Conservation (phyloP, 2,888 invertebrate genomes). For the Aelia acuminata region DNA sequence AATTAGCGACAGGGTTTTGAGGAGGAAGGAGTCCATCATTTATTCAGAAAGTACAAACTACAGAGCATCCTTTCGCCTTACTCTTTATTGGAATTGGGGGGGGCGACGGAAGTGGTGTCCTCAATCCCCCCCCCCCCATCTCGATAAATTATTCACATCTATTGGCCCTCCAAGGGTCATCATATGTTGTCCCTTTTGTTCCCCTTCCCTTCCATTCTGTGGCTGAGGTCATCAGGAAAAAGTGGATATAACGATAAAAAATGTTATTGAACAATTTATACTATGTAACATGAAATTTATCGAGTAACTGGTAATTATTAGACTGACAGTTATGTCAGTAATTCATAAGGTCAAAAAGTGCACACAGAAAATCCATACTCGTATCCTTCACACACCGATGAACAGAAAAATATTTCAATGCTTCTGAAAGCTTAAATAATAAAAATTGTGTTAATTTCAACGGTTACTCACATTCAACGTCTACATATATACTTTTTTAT, state of each 20-base stretch:
- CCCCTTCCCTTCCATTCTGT: background rate
- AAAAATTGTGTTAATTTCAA: too few relatives aligned
- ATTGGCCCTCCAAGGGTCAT: conserved; percentile 33
- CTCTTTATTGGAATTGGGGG: conserved; percentile 53
- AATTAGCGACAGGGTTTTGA: conserved; percentile 17
- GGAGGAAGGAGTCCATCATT: conserved; percentile 44
- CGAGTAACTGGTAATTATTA: too few relatives aligned
- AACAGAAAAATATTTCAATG: too few relatives aligned
- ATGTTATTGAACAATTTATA: background rate
- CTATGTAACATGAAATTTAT: too few relatives aligned
- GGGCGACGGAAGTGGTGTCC: conserved; percentile 51
- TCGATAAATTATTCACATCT: conserved; percentile 29
- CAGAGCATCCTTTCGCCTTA: conserved; percentile 49
- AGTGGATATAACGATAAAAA: background rate
- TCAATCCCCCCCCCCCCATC: background rate
- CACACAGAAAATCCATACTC: too few relatives aligned
- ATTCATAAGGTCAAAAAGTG: too few relatives aligned
- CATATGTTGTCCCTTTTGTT: conserved; percentile 38
- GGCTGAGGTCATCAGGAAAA: background rate
- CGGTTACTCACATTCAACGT: too few relatives aligned
- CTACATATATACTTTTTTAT: too few relatives aligned
- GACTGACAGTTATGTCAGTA: too few relatives aligned
- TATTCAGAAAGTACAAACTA: conserved; percentile 55
- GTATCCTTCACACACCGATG: too few relatives aligned
- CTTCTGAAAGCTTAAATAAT: too few relatives aligned